Evolutionary conservation across 2,113 vertebrate species (phyloP).

Genomic region (Pedionomus torquatus): DNA sequence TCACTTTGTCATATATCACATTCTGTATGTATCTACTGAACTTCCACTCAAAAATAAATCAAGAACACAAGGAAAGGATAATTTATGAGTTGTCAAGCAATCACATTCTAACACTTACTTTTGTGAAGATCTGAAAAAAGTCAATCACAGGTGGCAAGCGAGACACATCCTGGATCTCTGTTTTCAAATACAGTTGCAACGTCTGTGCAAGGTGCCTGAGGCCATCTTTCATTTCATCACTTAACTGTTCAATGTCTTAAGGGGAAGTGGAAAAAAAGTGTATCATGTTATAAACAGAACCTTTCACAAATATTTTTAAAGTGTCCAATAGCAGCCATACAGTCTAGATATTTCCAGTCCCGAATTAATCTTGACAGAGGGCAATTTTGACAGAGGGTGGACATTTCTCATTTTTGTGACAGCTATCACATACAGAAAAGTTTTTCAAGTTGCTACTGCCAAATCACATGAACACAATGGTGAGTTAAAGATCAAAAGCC

Average conservation of each 20-base stretch:
- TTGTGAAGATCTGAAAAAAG: conserved; percentile 87
- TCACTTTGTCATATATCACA: neutral
- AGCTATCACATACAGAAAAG: neutral
- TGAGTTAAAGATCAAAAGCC: conserved; percentile 31
- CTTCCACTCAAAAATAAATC: neutral
- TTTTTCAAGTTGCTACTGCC: conserved; percentile 4
- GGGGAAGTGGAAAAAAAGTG: conserved; percentile 10
- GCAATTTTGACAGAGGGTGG: conserved; percentile 10
- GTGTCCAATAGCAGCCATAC: neutral
- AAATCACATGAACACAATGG: neutral
- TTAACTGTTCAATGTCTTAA: conserved; percentile 83
- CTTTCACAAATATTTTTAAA: conserved; percentile 34
- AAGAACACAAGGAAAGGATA: neutral
- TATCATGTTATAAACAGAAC: neutral
- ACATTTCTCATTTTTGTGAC: conserved; percentile 30
- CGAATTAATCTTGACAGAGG: conserved; percentile 25
- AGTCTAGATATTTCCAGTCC: conserved; percentile 9
- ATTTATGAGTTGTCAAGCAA: conserved; percentile 42
- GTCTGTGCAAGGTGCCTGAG: conserved; percentile 84
- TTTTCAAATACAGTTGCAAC: conserved; percentile 85
- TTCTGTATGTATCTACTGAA: neutral
- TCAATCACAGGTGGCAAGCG: conserved; percentile 81
- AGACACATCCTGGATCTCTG: conserved; percentile 77
- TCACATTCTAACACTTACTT: conserved; percentile 80
- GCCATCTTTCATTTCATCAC: conserved; percentile 89